A percentile compares a stretch with the other conserved stretches of the same genome.
phyloP scores from a whole-genome alignment of 2,113 vertebrate genomes.

The Lutjanus erythropterus region DNA sequence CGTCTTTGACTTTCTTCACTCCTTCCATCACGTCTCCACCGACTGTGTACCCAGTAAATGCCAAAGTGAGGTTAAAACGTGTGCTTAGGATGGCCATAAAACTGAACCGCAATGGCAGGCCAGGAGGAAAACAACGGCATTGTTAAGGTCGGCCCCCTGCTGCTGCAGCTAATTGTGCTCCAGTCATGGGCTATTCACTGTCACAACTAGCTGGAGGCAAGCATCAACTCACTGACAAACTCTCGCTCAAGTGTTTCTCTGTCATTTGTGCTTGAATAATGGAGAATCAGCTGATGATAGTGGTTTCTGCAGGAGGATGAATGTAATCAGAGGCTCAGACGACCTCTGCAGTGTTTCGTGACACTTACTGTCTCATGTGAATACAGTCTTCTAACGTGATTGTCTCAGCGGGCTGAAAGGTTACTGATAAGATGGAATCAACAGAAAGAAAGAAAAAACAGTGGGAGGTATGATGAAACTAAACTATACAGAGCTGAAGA shows the following conservation, averaged over 20 bases:
- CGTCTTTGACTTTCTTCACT: conserved; percentile 23
- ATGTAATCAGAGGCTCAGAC: conserved; percentile 55
- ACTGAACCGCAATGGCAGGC: conserved; percentile 64
- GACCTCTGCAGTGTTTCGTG: conserved; percentile 20
- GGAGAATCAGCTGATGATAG: conserved; percentile 35
- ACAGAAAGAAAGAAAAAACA: conserved; percentile 13
- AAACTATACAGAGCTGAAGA: conserved; percentile 42
- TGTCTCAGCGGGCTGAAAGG: conserved; percentile 49
- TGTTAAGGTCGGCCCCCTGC: conserved; percentile 73
- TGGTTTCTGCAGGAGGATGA: conserved; percentile 29
- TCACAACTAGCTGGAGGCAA: conserved; percentile 55
- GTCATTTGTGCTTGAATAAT: conserved; percentile 41
- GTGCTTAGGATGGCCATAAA: conserved; percentile 69
- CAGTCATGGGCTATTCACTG: conserved; percentile 65
- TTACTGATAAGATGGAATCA: conserved; percentile 54
- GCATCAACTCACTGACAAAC: conserved; percentile 42
- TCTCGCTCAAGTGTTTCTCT: conserved; percentile 41
- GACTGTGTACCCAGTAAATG: conserved; percentile 47
- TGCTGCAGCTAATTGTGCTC: conserved; percentile 77
- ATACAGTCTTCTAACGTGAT: conserved; percentile 14
- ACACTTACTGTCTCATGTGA: conserved; percentile 47
- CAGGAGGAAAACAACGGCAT: conserved; percentile 76
- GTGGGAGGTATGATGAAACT: conserved; percentile 62
- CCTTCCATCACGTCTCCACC: conserved; percentile 45
- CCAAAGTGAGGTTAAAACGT: conserved; percentile 66